Conservation (phyloP, 2,888 invertebrate species). For the Drosophila setosimentum region DNA sequence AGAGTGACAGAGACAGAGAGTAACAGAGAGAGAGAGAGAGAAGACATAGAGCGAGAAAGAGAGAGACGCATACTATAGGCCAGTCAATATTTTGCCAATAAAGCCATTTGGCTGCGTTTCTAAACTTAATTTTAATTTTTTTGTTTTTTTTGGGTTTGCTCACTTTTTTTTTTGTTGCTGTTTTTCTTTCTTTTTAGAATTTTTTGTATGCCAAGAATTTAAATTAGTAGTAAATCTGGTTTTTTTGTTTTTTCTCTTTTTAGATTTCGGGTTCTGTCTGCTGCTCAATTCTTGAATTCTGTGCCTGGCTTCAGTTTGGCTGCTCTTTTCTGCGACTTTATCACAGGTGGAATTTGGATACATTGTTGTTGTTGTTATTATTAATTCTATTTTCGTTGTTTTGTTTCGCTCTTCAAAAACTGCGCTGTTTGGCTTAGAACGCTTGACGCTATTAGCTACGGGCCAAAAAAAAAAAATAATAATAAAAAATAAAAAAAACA, state of each 20-base stretch:
- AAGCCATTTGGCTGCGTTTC: slow-evolving; percentile 74
- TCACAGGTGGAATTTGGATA: slow-evolving; percentile 72
- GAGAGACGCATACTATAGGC: slow-evolving; percentile 4
- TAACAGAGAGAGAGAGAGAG: slow-evolving; percentile 1
- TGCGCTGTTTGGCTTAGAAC: slow-evolving; percentile 26
- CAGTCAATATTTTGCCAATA: slow-evolving; percentile 74
- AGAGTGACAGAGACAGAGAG: background rate
- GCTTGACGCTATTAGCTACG: slow-evolving; percentile 19
- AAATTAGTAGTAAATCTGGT: slow-evolving; percentile 81
- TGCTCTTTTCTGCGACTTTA: slow-evolving; percentile 69
- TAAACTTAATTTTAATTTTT: slow-evolving; percentile 65
- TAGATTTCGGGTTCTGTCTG: slow-evolving; percentile 66
- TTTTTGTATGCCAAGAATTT: slow-evolving; percentile 77
- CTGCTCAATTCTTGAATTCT: slow-evolving; percentile 60
- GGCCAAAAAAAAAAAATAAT: background rate
- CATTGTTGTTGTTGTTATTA: slow-evolving; percentile 2
- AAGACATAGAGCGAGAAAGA: slow-evolving; percentile 4
- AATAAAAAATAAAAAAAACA: slow-evolving; percentile 6
- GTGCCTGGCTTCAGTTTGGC: slow-evolving; percentile 15
- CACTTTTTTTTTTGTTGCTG: slow-evolving; percentile 6
- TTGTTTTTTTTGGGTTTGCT: slow-evolving; percentile 19
- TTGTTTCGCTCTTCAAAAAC: slow-evolving; percentile 18
- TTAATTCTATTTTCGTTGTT: background rate
- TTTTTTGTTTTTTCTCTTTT: slow-evolving; percentile 46
- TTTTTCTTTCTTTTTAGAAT: slow-evolving; percentile 46